These are phyloP conservation scores for Lucinisca nassula DNA, from an alignment of 2,888 invertebrate genomes.

Conservation along the genomic window DNA sequence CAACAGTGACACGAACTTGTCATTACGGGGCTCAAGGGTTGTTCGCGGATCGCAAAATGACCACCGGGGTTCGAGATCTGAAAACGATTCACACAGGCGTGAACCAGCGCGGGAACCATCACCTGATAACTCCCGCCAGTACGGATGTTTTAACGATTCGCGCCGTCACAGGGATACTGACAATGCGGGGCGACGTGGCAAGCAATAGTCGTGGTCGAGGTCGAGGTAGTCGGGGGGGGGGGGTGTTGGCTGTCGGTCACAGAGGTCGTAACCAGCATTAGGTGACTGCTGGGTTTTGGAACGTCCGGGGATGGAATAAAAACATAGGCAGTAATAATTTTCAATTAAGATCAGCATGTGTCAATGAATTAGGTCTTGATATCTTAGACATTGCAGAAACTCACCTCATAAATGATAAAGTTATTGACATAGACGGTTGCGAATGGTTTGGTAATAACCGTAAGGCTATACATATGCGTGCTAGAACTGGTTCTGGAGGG, in stretches of 20 bases:
- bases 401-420: neutral
- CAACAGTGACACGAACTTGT: neutral
- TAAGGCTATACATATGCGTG: neutral
- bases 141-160: too few relatives aligned
- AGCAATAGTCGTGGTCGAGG: neutral
- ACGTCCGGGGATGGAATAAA: neutral
- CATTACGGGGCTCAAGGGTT: neutral
- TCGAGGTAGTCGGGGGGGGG: neutral
- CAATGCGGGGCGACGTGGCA: neutral
- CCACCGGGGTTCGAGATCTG: neutral
- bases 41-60: neutral
- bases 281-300: constrained; percentile 4
- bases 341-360: neutral
- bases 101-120: neutral
- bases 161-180: too few relatives aligned
- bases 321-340: neutral
- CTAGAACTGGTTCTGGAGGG: neutral
- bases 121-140: too few relatives aligned
- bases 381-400: neutral
- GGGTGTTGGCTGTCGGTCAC: neutral
- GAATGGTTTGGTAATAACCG: constrained; percentile 6
- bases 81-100: neutral
- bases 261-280: neutral
- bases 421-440: neutral
- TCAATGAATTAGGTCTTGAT: neutral